Evolutionary conservation across 2,113 vertebrate genomes (phyloP).

Genomic region (Casuarius casuarius): DNA sequence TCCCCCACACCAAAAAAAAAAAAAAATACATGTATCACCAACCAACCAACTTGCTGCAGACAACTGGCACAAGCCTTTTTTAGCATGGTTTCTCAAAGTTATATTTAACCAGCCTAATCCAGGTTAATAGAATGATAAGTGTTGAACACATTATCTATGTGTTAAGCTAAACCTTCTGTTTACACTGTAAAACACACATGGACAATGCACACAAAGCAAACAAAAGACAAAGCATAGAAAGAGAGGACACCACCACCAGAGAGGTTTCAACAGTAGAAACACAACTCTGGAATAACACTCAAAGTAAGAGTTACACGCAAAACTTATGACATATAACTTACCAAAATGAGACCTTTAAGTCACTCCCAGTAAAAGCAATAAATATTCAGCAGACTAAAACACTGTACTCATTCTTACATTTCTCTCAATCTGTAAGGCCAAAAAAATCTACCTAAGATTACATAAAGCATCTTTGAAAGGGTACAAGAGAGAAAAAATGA

Average conservation of each 20-base stretch:
- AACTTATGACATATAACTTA: neutral
- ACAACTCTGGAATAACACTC: neutral
- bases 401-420: neutral
- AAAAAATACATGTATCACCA: neutral
- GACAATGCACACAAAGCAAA: neutral
- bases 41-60: neutral
- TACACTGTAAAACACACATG: neutral
- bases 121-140: neutral
- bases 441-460: neutral
- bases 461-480: neutral
- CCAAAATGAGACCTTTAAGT: neutral
- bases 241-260: neutral
- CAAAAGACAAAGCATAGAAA: neutral
- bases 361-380: neutral
- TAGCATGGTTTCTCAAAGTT: neutral
- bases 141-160: rapidly evolving
- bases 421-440: neutral
- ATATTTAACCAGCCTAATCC: neutral
- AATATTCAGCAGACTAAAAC: neutral
- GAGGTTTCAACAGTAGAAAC: neutral
- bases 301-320: neutral
- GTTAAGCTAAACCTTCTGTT: neutral
- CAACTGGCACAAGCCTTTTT: neutral
- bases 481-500: neutral
- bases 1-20: neutral